These are phyloP conservation scores for Leptinotarsa rubiginosa DNA, from an alignment of 2,888 invertebrate genomes.

Conservation along the genomic window DNA sequence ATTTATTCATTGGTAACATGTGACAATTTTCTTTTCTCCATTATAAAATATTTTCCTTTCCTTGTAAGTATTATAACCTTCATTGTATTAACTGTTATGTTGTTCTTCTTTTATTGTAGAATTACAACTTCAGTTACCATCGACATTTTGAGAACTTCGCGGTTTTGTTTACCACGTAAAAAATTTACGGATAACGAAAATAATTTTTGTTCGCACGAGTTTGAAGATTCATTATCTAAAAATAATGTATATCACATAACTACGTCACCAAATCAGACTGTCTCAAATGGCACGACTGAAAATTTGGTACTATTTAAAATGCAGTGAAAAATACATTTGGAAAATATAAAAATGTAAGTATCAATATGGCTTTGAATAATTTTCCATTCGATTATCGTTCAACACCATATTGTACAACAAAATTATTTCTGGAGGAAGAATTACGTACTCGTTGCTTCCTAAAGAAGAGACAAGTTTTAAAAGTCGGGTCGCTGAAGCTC, in stretches of 20 bases:
- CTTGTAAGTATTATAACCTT: no score
- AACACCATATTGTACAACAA: conserved; percentile 28
- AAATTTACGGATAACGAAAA: conserved; percentile 10
- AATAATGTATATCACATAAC: not conserved
- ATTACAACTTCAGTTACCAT: conserved; percentile 6
- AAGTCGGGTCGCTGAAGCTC: not conserved
- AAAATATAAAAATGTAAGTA: not conserved
- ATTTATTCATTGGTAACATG: no score
- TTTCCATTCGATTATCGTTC: conserved; percentile 26
- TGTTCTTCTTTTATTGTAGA: no score
- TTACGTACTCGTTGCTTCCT: not conserved
- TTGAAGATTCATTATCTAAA: conserved; percentile 7
- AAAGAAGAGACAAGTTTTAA: not conserved
- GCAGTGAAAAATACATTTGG: not conserved
- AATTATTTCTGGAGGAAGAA: not conserved
- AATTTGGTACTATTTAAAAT: not conserved
- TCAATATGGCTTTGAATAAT: conserved; percentile 42
- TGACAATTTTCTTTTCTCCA: no score
- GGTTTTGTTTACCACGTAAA: conserved; percentile 15
- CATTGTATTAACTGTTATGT: no score
- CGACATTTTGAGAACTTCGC: not conserved
- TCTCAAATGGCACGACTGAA: not conserved
- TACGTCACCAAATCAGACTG: not conserved
- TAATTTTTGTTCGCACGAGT: not conserved
- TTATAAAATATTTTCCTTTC: no score